A percentile compares a stretch with the other conserved stretches of the same genome.
These are phyloP conservation scores for Orientallactaga bullata DNA, from an alignment of 2,113 vertebrate species.

Conservation along the genomic window DNA sequence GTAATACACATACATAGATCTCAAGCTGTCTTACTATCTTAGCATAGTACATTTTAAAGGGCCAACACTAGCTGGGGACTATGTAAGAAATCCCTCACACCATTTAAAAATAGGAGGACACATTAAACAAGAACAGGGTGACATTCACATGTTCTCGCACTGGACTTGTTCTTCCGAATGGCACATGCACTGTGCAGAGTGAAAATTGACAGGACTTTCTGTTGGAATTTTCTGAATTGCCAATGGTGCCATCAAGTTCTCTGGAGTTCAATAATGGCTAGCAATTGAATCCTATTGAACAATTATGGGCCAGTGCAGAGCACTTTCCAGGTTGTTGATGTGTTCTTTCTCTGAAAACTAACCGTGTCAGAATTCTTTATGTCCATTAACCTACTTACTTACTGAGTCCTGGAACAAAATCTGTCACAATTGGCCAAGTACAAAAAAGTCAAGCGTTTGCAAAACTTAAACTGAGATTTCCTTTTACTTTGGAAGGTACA, in stretches of 20 bases:
- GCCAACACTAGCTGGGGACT: not conserved
- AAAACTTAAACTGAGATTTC: slow-evolving; percentile 17
- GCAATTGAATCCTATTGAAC: not conserved
- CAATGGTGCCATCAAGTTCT: not conserved
- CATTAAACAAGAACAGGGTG: not conserved
- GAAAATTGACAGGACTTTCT: not conserved
- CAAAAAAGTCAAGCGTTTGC: not conserved
- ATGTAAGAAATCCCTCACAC: not conserved
- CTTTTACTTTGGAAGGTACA: not conserved
- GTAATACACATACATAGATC: slow-evolving; percentile 43
- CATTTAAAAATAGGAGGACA: slow-evolving; percentile 32
- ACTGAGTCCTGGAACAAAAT: slow-evolving; percentile 53
- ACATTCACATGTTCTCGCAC: not conserved
- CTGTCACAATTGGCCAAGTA: not conserved
- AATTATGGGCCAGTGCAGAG: not conserved
- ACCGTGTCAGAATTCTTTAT: slow-evolving; percentile 40
- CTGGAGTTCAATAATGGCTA: not conserved
- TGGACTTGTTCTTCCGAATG: not conserved
- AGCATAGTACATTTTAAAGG: slow-evolving; percentile 4
- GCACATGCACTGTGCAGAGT: not conserved
- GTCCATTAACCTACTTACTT: slow-evolving; percentile 52
- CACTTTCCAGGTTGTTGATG: slow-evolving; percentile 46
- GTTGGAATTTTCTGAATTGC: not conserved
- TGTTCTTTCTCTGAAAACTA: slow-evolving; percentile 48
- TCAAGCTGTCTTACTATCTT: not conserved